phyloP scores from a whole-genome alignment of 2,113 vertebrate genomes.

The Syngnathus typhle region DNA sequence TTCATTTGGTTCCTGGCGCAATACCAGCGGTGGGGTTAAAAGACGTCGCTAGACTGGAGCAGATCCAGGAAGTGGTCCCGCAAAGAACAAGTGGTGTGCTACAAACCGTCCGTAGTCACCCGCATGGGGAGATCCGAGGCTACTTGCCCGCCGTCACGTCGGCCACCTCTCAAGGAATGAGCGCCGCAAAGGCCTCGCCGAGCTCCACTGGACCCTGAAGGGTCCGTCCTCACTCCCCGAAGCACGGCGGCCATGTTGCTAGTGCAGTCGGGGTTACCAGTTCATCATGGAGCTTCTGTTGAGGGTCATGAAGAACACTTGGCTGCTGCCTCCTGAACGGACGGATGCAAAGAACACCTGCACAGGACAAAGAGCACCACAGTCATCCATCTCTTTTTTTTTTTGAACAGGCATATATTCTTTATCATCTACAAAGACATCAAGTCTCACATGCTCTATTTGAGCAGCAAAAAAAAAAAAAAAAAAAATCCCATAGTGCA shows the following conservation, averaged over 20 bases:
- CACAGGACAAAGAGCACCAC: background rate
- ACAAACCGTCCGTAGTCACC: constrained; percentile 37
- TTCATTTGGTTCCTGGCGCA: background rate
- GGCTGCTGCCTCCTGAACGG: constrained; percentile 97
- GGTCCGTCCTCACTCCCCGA: background rate
- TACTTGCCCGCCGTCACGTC: constrained; percentile 18
- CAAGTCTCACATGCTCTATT: no score
- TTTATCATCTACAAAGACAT: no score
- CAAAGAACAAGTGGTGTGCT: constrained; percentile 38
- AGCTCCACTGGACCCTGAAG: no score
- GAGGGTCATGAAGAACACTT: constrained; percentile 99
- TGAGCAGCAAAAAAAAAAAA: no score
- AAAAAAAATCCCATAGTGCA: no score
- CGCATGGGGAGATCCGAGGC: constrained; percentile 29
- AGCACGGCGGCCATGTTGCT: constrained; percentile 9
- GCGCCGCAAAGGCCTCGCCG: constrained; percentile 10
- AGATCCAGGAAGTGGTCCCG: constrained; percentile 9
- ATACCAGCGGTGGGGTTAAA: background rate
- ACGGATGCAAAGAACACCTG: constrained; percentile 99
- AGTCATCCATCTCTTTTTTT: no score
- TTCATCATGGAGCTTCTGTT: constrained; percentile 99
- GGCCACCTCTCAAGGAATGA: constrained; percentile 7
- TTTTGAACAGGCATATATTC: no score
- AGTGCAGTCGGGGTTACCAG: constrained; percentile 78
- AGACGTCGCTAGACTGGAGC: background rate